Conservation (phyloP, 2,797 vertebrate species). For the Coranthus polyacanthus region DNA sequence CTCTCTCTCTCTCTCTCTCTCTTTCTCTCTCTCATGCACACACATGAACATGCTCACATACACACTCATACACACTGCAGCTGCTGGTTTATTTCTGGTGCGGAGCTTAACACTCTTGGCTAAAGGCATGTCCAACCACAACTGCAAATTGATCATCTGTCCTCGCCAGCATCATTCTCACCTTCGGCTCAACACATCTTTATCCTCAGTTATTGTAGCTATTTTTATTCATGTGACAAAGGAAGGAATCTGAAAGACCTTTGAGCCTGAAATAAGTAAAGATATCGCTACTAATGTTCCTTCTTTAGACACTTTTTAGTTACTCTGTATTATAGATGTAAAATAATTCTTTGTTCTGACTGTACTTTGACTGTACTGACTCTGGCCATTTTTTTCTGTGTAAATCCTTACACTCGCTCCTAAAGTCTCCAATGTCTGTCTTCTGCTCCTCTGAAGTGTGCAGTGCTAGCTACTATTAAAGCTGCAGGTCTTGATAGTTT, state of each 20-base stretch:
- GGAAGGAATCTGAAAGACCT: constrained; percentile 12
- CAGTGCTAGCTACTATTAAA: no score
- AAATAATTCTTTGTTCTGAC: no score
- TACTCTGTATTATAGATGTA: background rate
- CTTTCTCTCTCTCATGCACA: no score
- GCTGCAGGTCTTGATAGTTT: no score
- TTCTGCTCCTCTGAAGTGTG: no score
- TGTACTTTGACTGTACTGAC: no score
- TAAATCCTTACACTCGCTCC: no score
- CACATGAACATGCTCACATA: constrained; percentile 15
- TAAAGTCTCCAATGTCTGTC: no score
- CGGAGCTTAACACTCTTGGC: constrained; percentile 59
- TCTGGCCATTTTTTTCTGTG: no score
- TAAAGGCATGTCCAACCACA: constrained; percentile 64
- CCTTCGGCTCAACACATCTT: constrained; percentile 33
- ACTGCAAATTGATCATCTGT: constrained; percentile 74
- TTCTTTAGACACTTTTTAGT: background rate
- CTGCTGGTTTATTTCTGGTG: constrained; percentile 76
- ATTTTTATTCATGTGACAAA: constrained; percentile 25
- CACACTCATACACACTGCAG: constrained; percentile 52
- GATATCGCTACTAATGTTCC: background rate
- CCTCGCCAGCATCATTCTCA: constrained; percentile 40
- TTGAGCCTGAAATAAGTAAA: no score
- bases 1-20: no score
- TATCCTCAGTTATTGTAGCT: constrained; percentile 33